Conservation (phyloP, 2,888 invertebrate species). For the Pogonocherus hispidulus region DNA sequence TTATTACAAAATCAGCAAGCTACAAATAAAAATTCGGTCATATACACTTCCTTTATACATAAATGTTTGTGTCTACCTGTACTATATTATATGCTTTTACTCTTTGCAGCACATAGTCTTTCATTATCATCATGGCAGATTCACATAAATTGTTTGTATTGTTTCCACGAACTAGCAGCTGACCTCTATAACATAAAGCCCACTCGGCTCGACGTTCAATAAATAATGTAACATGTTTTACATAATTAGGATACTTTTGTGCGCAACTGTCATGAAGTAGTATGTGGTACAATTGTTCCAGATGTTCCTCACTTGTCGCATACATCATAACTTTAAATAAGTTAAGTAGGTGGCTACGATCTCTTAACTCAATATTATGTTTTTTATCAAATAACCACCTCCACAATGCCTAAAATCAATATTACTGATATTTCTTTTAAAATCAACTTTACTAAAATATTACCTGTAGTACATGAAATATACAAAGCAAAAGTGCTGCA, state of each 20-base stretch:
- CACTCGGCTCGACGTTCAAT: slow-evolving; percentile 1
- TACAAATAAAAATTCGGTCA: no score
- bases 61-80: no score
- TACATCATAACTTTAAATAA: slow-evolving; percentile 11
- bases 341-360: slow-evolving; percentile 8
- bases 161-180: slow-evolving; percentile 3
- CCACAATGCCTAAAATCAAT: no score
- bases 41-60: no score
- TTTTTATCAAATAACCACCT: slow-evolving; percentile 18
- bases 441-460: no score
- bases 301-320: no score
- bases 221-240: slow-evolving; percentile 4
- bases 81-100: slow-evolving; percentile 20
- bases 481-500: no score
- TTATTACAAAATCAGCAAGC: no score
- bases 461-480: no score
- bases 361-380: slow-evolving; percentile 17
- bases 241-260: slow-evolving; percentile 3
- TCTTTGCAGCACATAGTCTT: slow-evolving; percentile 18
- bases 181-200: slow-evolving; percentile 20
- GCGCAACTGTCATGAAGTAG: neutral
- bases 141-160: slow-evolving; percentile 23
- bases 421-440: no score
- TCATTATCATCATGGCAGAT: slow-evolving; percentile 23
- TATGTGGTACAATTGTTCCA: no score